A percentile compares a stretch with the other conserved stretches of the same genome.
These are phyloP conservation scores for Synanthedon vespiformis DNA, from an alignment of 2,888 invertebrate species.

Conservation along the genomic window DNA sequence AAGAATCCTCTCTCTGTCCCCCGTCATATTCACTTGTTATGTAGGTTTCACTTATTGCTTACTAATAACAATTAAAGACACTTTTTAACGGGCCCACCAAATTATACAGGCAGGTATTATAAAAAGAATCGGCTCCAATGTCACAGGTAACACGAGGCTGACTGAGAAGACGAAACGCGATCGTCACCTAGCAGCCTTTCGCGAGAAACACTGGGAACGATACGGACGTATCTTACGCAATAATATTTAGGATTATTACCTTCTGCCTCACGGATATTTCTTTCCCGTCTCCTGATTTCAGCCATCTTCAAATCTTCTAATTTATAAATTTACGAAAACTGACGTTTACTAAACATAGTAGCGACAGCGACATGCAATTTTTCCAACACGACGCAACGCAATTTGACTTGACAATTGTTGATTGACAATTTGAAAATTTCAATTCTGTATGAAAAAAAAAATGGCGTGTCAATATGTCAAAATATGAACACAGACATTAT, in stretches of 20 bases:
- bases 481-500: too few species aligned
- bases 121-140: conserved; percentile 70
- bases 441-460: too few species aligned
- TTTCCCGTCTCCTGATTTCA: conserved; percentile 62
- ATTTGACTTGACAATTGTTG: too few species aligned
- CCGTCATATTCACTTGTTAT: conserved; percentile 39
- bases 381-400: conserved; percentile 60
- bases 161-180: conserved; percentile 32
- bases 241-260: conserved; percentile 64
- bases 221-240: conserved; percentile 42
- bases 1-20: conserved; percentile 51
- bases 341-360: conserved; percentile 61
- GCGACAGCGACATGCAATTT: conserved; percentile 44
- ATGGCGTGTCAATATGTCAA: too few species aligned
- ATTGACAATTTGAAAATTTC: too few species aligned
- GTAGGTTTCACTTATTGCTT: too few species aligned
- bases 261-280: conserved; percentile 63
- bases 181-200: conserved; percentile 32
- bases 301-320: conserved; percentile 68
- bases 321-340: conserved; percentile 38
- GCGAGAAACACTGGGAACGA: conserved; percentile 39
- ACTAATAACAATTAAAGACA: too few species aligned
- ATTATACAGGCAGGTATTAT: conserved; percentile 67
- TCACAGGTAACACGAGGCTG: conserved; percentile 65
- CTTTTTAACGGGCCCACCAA: conserved; percentile 29